Base-by-base conservation (phyloP, 1,140 invertebrate species). In the Drosophila nikananu region DNA sequence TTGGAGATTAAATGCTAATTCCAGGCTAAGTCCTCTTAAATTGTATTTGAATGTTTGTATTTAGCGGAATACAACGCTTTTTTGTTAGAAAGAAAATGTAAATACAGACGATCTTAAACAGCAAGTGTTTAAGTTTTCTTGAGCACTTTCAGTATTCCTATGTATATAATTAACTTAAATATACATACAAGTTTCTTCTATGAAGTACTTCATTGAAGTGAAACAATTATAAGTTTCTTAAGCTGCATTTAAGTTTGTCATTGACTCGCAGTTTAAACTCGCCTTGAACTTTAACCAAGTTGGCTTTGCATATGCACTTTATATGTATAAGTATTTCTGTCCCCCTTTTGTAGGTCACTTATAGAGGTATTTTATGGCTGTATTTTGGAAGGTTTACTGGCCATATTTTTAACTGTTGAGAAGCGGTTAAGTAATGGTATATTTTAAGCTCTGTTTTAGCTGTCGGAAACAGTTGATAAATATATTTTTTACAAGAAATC, bases 401-500 rank as follows among this genome's bases (percentile, higher is more conserved):
- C 82, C 84, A 76, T 92, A 82, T 91, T 86, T 91, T 21, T 35
- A 54, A 54, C 7, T 8, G 8, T 19, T 54, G 19, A 4, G 12
- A 21, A 54, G 6, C 6, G 4, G 27, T 35, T 54, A 21, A 35
- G 30, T 54, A 35, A 35, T 15, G 12, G 12, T 35, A 21, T 15
- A n/a, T 15, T 15, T 54, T 5, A 35, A 54, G n/a, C 12, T 32
- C 12, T 32, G 0, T 10, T 19, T 19, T 32, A 15, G 30, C n/a
- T 21, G n/a, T 21, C n/a, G 1, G 10, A 21, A 35, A 54, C 12
- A 15, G 27, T 21, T 54, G 51, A 35, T 54, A 32, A 15, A 54
- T 54, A 35, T 35, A 17, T 19, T 52, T 52, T 32, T 32, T 4
- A 35, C 21, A 54, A 54, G 51, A 54, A 54, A 54, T 54, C 19